Evolutionary conservation across 2,113 vertebrate genomes (phyloP).

Genomic region (Nesogale talazaci): DNA sequence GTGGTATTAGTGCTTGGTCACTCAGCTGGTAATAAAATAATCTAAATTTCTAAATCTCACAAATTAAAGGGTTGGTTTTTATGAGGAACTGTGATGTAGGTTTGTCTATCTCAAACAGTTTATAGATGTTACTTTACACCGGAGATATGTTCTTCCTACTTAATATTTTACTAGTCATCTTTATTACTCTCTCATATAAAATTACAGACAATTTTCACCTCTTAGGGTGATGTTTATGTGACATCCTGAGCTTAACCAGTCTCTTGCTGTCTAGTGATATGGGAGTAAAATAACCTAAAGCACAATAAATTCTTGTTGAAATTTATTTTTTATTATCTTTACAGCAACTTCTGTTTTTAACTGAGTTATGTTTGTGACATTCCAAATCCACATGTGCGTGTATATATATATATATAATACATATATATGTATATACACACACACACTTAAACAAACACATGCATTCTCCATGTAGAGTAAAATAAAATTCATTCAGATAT

Average conservation of each 20-base stretch:
- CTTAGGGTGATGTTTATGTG: conserved; percentile 79
- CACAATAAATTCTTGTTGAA: conserved; percentile 74
- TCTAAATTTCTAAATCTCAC: conserved; percentile 60
- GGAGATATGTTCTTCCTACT: conserved; percentile 60
- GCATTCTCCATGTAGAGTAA: background rate
- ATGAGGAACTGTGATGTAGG: conserved; percentile 40
- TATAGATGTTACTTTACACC: conserved; percentile 53
- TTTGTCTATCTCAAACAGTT: conserved; percentile 60
- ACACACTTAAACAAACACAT: background rate
- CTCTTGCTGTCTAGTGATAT: conserved; percentile 64
- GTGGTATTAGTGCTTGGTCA: background rate
- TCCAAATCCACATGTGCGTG: conserved; percentile 66
- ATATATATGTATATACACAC: background rate
- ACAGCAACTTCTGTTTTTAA: conserved; percentile 59
- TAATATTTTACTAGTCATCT: conserved; percentile 77
- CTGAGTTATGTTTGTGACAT: conserved; percentile 57
- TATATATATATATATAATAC: background rate
- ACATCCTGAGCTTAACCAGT: conserved; percentile 67
- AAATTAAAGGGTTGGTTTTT: conserved; percentile 49
- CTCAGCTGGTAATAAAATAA: conserved; percentile 43
- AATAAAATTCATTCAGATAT: conserved; percentile 5
- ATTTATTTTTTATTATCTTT: conserved; percentile 79
- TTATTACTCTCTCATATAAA: conserved; percentile 71
- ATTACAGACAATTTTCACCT: conserved; percentile 72
- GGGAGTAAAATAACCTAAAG: conserved; percentile 45